A percentile compares a stretch with the other conserved stretches of the same genome.
These are phyloP conservation scores for Prinia subflava DNA, from an alignment of 2,113 vertebrate genomes.

Conservation along the genomic window DNA sequence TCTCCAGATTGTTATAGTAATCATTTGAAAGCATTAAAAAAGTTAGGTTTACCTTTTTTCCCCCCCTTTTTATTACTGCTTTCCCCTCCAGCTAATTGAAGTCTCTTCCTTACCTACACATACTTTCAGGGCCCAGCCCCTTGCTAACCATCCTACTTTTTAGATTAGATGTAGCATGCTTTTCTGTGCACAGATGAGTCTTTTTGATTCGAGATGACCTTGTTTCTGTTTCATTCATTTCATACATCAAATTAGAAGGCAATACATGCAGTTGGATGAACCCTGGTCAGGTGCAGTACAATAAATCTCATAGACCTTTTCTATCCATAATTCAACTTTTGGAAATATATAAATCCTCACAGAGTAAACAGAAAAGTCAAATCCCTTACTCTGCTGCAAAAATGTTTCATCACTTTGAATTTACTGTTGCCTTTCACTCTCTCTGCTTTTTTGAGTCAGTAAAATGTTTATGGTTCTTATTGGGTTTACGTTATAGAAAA, in stretches of 20 bases:
- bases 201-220: background rate
- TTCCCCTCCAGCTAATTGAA: background rate
- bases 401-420: background rate
- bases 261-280: background rate
- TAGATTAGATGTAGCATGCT: background rate
- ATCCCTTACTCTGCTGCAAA: background rate
- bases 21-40: background rate
- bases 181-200: background rate
- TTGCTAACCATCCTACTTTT: background rate
- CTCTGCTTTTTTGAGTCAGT: background rate
- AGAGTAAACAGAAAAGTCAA: background rate
- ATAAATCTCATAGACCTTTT: background rate
- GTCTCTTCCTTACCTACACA: background rate
- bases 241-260: background rate
- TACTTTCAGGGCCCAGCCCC: background rate
- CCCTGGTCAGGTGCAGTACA: background rate
- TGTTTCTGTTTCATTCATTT: background rate
- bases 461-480: background rate
- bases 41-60: background rate
- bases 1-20: slow-evolving; percentile 3
- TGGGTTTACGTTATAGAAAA: background rate
- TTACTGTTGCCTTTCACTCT: background rate
- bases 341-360: background rate
- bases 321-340: background rate
- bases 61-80: background rate